A percentile compares a stretch with the other conserved stretches of the same genome.
These are phyloP conservation scores for Gambelia wislizenii DNA, from an alignment of 2,797 vertebrate genomes.

Conservation along the genomic window DNA sequence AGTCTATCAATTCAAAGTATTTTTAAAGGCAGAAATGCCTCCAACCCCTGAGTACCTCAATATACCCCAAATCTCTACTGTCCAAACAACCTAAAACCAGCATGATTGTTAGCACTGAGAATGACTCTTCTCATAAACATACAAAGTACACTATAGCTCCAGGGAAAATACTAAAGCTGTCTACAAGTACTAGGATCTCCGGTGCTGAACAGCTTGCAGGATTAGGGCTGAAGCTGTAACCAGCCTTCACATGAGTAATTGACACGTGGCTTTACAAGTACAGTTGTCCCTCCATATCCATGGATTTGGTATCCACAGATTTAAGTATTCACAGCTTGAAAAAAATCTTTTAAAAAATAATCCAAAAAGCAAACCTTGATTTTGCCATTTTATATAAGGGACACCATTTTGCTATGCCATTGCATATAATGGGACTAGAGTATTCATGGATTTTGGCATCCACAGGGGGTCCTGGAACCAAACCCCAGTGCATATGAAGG, in stretches of 20 bases:
- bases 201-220: conserved; percentile 30
- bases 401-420: no score
- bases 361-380: no score
- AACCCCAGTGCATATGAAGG: no score
- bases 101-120: not conserved
- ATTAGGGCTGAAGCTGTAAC: conserved; percentile 7
- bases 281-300: no score
- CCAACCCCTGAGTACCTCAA: not conserved
- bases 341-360: no score
- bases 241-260: not conserved
- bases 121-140: not conserved
- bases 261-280: conserved; percentile 7
- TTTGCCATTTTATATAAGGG: no score
- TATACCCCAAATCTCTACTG: not conserved
- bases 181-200: not conserved
- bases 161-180: not conserved
- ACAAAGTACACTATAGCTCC: not conserved
- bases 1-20: not conserved
- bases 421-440: no score
- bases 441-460: no score
- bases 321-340: no score
- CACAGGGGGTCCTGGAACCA: no score
- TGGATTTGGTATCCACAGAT: no score
- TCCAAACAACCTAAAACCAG: not conserved
- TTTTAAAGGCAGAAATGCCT: not conserved